These are phyloP conservation scores for Seladonia tumulorum DNA, from an alignment of 2,888 invertebrate genomes.

Conservation along the genomic window DNA sequence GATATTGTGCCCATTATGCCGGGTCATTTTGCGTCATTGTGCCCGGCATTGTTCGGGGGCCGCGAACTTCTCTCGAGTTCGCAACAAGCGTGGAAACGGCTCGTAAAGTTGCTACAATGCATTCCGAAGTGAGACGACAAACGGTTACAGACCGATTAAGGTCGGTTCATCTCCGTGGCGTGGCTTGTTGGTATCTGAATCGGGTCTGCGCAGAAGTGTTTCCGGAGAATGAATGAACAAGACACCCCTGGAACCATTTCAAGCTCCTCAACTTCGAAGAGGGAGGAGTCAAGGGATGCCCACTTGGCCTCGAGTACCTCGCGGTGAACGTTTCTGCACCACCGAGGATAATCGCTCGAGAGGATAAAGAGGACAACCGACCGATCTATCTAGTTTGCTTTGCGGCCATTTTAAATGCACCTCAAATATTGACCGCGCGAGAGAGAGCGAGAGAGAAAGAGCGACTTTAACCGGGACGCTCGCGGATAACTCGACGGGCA, in stretches of 20 bases:
- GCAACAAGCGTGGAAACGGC: slow-evolving; percentile 50
- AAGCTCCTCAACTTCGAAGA: slow-evolving; percentile 67
- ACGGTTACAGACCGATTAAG: slow-evolving; percentile 64
- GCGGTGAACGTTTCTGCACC: slow-evolving; percentile 66
- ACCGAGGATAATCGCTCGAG: slow-evolving; percentile 66
- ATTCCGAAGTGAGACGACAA: slow-evolving; percentile 61
- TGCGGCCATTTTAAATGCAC: slow-evolving; percentile 37
- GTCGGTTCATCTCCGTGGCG: slow-evolving; percentile 49
- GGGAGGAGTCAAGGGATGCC: slow-evolving; percentile 75
- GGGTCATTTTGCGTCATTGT: slow-evolving; percentile 65
- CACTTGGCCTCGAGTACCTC: slow-evolving; percentile 78
- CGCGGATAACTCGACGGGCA: slow-evolving; percentile 5
- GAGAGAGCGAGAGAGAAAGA: too few species aligned
- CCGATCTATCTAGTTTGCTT: slow-evolving; percentile 43
- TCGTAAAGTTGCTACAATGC: slow-evolving; percentile 46
- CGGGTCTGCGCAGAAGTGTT: slow-evolving; percentile 77
- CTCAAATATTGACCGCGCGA: slow-evolving; percentile 23
- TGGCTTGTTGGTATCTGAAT: slow-evolving; percentile 73
- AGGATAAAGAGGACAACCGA: slow-evolving; percentile 63
- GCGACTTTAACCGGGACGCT: slow-evolving; percentile 10
- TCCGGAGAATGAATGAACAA: slow-evolving; percentile 80
- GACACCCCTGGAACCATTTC: slow-evolving; percentile 67
- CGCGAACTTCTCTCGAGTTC: slow-evolving; percentile 50
- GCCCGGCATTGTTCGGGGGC: slow-evolving; percentile 26
- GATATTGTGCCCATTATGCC: slow-evolving; percentile 51